These are phyloP conservation scores for Pachyrhynchus sulphureomaculatus DNA, from an alignment of 1,140 invertebrate species.

Conservation along the genomic window DNA sequence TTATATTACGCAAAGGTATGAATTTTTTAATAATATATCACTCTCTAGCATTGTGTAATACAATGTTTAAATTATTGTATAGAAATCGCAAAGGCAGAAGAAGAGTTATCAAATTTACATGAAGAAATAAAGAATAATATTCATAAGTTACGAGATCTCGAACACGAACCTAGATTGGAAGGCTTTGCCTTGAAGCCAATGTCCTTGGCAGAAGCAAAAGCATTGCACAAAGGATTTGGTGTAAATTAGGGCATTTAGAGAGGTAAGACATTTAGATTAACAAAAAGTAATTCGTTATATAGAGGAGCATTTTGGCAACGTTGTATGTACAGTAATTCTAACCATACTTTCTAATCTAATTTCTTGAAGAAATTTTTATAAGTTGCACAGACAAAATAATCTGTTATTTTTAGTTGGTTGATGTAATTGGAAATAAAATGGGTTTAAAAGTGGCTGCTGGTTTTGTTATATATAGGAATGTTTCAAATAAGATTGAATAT, in stretches of 20 bases:
- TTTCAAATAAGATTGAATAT: conserved; percentile 63
- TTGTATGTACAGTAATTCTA: background rate
- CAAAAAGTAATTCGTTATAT: background rate
- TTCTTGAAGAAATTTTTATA: too few species aligned
- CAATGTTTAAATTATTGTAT: conserved; percentile 6
- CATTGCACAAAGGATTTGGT: conserved; percentile 40
- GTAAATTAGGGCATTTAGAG: too few species aligned
- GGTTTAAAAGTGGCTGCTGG: conserved; percentile 60
- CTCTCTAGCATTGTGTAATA: background rate
- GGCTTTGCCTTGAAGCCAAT: conserved; percentile 44
- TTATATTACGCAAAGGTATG: conserved; percentile 38
- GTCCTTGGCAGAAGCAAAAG: conserved; percentile 42
- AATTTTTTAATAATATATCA: background rate
- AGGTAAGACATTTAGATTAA: too few species aligned
- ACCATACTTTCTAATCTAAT: background rate
- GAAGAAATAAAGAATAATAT: conserved; percentile 41
- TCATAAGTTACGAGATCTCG: conserved; percentile 43
- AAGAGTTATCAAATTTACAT: conserved; percentile 33
- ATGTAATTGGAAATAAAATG: background rate
- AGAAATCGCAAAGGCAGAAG: conserved; percentile 40
- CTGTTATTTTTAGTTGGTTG: background rate
- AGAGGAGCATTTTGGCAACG: background rate
- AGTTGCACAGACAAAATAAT: background rate
- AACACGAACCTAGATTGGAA: conserved; percentile 44
- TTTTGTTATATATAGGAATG: conserved; percentile 67